These are phyloP conservation scores for Spialia ferax DNA, from an alignment of 2,888 invertebrate species.

Conservation along the genomic window DNA sequence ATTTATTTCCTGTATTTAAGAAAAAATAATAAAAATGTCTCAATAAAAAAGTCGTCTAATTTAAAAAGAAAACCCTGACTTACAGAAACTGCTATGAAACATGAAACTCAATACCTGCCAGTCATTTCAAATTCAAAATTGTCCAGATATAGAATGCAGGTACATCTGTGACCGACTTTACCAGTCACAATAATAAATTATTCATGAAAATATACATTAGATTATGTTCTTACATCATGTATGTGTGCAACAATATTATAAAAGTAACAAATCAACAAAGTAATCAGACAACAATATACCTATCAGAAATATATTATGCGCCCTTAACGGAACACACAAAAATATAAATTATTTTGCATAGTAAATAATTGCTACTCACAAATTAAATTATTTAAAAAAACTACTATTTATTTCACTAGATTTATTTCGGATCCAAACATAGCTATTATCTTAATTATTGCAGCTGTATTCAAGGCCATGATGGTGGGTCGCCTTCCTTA, in stretches of 20 bases:
- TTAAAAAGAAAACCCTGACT: too few relatives aligned
- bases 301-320: too few relatives aligned
- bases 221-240: too few relatives aligned
- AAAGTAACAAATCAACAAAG: too few relatives aligned
- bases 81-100: too few relatives aligned
- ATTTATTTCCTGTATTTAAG: background rate
- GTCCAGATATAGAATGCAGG: background rate
- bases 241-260: too few relatives aligned
- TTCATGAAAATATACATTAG: background rate
- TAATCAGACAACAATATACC: too few relatives aligned
- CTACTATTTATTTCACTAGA: conserved; percentile 11
- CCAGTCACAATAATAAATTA: background rate
- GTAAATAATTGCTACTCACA: too few relatives aligned
- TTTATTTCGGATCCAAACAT: conserved; percentile 24
- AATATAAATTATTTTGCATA: too few relatives aligned
- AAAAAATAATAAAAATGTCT: background rate
- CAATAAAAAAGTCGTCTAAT: too few relatives aligned
- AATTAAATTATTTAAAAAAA: conserved; percentile 14
- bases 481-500: conserved; percentile 89
- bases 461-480: conserved; percentile 88
- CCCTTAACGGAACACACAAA: too few relatives aligned
- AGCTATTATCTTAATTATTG: background rate
- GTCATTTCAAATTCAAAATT: background rate
- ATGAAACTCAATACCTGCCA: background rate
- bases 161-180: background rate